Conservation (phyloP, 2,113 vertebrate species). For the Callipepla squamata region DNA sequence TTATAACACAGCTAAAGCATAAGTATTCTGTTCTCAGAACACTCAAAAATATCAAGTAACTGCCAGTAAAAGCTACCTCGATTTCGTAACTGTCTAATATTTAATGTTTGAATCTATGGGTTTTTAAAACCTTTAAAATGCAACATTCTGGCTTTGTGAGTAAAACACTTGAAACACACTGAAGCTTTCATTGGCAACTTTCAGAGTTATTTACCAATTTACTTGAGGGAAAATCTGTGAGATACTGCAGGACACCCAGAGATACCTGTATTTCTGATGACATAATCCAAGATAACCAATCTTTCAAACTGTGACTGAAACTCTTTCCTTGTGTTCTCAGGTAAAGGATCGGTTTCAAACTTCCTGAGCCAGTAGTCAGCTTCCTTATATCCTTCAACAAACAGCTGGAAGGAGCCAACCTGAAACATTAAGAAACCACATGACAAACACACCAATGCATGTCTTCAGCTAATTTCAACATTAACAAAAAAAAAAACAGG, state of each 20-base stretch:
- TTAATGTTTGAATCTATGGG: background rate
- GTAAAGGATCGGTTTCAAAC: slow-evolving; percentile 95
- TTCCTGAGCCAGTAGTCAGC: slow-evolving; percentile 96
- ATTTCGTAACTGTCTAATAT: background rate
- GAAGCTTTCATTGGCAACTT: background rate
- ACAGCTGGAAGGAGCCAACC: slow-evolving; percentile 97
- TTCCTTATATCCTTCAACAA: slow-evolving; percentile 95
- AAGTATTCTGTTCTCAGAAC: background rate
- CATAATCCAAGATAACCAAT: slow-evolving; percentile 93
- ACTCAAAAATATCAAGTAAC: background rate
- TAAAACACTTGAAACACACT: background rate
- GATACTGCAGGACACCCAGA: background rate
- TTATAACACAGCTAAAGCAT: background rate
- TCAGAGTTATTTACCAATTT: background rate
- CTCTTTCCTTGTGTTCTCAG: slow-evolving; percentile 96
- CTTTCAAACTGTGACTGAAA: slow-evolving; percentile 97
- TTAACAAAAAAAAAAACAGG: background rate
- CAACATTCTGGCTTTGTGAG: background rate
- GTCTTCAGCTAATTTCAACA: background rate
- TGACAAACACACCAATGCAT: background rate
- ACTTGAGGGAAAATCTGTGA: background rate
- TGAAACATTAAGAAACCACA: slow-evolving; percentile 70
- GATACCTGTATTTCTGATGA: slow-evolving; percentile 96
- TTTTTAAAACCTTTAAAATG: background rate
- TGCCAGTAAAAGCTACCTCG: background rate